Percentiles rank a stretch among this genome's conserved stretches.
These are phyloP conservation scores for Donacobius atricapilla DNA, from an alignment of 2,113 vertebrate species.

Conservation along the genomic window DNA sequence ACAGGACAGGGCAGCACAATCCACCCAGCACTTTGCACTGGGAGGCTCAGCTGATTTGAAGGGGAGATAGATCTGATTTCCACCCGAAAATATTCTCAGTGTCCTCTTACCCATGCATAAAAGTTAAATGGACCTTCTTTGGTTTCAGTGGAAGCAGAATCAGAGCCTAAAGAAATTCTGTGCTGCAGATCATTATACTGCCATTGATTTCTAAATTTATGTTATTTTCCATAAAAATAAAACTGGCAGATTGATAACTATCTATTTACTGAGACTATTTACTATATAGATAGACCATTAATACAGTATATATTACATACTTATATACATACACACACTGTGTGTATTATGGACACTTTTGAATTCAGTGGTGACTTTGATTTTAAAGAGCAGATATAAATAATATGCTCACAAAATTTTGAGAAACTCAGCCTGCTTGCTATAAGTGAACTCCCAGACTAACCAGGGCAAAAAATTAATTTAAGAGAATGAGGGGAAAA, in stretches of 20 bases:
- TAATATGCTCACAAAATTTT: not conserved
- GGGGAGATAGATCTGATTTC: not conserved
- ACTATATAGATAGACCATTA: not conserved
- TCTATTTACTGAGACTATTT: not conserved
- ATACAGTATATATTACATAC: not conserved
- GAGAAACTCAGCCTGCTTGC: not conserved
- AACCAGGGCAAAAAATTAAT: not conserved
- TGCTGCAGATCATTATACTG: not conserved
- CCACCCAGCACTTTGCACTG: not conserved
- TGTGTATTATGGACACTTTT: not conserved
- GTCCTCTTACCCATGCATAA: not conserved
- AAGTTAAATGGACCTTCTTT: not conserved
- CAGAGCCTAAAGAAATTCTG: not conserved
- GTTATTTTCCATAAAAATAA: not conserved
- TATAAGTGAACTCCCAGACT: not conserved
- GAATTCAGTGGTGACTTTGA: not conserved
- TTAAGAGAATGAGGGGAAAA: not conserved
- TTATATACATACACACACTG: not conserved
- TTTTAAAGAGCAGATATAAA: not conserved
- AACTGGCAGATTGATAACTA: not conserved
- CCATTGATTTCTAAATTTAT: not conserved
- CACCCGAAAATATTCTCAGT: not conserved
- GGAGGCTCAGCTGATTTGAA: not conserved
- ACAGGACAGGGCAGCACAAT: not conserved
- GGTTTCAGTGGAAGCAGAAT: not conserved